Conservation (phyloP, 2,113 vertebrate species). For the Cebus imitator region DNA sequence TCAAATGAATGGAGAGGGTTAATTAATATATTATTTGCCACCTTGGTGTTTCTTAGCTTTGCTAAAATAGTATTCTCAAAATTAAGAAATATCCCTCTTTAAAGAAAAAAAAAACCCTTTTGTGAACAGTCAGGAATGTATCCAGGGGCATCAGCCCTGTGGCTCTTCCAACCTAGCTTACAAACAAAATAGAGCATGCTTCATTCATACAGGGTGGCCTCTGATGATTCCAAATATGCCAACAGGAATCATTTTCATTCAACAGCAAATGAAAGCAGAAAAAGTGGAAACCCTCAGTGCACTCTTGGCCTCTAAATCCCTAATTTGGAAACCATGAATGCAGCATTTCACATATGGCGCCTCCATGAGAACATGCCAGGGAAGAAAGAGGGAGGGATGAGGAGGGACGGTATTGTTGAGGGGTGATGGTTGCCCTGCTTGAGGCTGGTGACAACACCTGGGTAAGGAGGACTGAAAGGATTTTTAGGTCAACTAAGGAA, state of each 20-base stretch:
- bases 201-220: accelerated
- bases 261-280: not conserved
- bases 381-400: not conserved
- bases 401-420: accelerated
- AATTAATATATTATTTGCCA: not conserved
- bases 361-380: accelerated
- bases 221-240: not conserved
- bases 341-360: accelerated
- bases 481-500: not conserved
- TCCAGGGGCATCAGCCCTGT: not conserved
- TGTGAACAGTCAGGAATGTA: not conserved
- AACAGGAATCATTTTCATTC: not conserved
- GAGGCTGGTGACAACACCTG: accelerated
- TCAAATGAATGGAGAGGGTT: not conserved
- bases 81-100: not conserved
- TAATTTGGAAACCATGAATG: not conserved
- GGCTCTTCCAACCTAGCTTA: not conserved
- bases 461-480: not conserved
- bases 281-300: not conserved
- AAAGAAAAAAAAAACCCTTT: not conserved
- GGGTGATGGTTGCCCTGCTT: not conserved
- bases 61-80: not conserved
- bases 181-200: not conserved
- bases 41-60: not conserved
- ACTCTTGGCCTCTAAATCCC: not conserved